Percentiles rank a stretch among this genome's conserved stretches.
Conservation (phyloP, 2,888 invertebrate species). For the Diarsia mendica region DNA sequence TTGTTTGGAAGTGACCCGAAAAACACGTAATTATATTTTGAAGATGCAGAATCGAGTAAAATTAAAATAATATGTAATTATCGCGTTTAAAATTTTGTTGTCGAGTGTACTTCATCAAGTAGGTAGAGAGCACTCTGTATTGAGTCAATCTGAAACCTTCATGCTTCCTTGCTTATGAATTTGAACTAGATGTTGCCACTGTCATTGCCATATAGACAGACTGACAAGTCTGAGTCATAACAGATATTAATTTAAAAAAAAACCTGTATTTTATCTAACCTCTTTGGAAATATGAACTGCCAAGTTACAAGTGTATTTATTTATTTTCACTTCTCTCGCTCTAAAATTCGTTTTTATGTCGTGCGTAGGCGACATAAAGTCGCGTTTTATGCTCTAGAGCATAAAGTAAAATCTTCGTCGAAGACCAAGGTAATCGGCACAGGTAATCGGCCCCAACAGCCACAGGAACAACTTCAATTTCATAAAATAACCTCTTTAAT, state of each 20-base stretch:
- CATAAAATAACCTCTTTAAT: too few species aligned
- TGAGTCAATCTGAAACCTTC: slow-evolving; percentile 18
- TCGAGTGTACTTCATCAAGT: slow-evolving; percentile 13
- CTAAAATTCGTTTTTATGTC: too few species aligned
- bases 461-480: too few species aligned
- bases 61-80: slow-evolving; percentile 46
- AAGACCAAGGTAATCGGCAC: too few species aligned
- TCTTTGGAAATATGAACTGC: neutral
- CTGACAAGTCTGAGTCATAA: neutral
- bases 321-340: neutral
- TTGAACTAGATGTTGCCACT: neutral
- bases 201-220: neutral
- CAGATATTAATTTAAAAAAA: neutral
- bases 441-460: too few species aligned
- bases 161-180: slow-evolving; percentile 5
- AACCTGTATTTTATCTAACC: neutral
- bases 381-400: too few species aligned
- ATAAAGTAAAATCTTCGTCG: too few species aligned
- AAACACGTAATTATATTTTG: slow-evolving; percentile 50
- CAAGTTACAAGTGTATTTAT: neutral
- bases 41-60: slow-evolving; percentile 33
- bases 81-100: slow-evolving; percentile 17
- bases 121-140: neutral
- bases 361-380: too few species aligned
- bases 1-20: slow-evolving; percentile 57